Evolutionary conservation across 2,113 vertebrate genomes (phyloP).

Genomic region (Centrocercus urophasianus): DNA sequence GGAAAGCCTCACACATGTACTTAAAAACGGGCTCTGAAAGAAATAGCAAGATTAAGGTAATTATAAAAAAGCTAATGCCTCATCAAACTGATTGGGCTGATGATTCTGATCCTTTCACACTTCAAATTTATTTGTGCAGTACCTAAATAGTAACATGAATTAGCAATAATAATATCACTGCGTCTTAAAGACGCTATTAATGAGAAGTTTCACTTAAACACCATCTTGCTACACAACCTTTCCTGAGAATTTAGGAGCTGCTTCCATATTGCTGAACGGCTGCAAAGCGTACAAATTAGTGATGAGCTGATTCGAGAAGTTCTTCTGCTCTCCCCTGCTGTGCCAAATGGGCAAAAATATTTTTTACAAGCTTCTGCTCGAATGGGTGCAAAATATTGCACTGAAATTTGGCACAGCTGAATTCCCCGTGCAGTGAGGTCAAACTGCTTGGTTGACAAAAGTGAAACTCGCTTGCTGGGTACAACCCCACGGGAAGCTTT

Average conservation of each 20-base stretch:
- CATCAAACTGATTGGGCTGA: neutral
- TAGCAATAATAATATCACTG: neutral
- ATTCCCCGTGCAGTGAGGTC: neutral
- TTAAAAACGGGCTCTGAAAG: neutral
- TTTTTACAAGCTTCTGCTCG: neutral
- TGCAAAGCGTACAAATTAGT: rapidly evolving
- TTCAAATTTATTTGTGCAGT: neutral
- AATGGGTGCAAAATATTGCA: neutral
- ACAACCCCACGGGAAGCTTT: neutral
- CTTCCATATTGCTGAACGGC: rapidly evolving
- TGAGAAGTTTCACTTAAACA: neutral
- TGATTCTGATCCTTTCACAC: neutral
- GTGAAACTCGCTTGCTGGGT: neutral
- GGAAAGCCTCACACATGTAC: neutral
- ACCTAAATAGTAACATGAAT: neutral
- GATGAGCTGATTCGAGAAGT: neutral
- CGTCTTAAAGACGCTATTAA: neutral
- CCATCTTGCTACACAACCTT: neutral
- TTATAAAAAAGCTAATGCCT: neutral
- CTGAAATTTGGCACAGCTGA: neutral
- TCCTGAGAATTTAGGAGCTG: neutral
- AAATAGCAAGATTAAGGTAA: neutral
- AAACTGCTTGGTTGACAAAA: neutral
- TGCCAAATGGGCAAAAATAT: neutral
- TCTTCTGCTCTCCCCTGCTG: neutral